These are phyloP conservation scores for Catharus minimus DNA, from an alignment of 2,113 vertebrate species.

Conservation along the genomic window DNA sequence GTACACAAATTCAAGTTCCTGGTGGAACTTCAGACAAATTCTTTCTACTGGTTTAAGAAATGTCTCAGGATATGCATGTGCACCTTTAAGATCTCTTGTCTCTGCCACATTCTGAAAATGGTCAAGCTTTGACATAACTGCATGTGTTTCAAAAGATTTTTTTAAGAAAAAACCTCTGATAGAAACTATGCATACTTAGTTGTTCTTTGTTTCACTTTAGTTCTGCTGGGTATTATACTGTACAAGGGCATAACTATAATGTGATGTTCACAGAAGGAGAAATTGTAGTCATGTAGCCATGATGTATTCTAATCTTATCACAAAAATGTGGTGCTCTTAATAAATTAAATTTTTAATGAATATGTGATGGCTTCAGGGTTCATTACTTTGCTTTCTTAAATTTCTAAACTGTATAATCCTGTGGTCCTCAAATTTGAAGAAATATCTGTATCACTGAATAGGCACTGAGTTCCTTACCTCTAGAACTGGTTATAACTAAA, in stretches of 20 bases:
- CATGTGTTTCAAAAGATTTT: background rate
- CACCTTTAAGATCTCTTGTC: background rate
- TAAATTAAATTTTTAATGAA: background rate
- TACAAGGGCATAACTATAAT: background rate
- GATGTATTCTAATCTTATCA: background rate
- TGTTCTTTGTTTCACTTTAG: background rate
- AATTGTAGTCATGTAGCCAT: background rate
- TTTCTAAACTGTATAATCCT: background rate
- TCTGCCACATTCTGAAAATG: background rate
- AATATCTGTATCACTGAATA: background rate
- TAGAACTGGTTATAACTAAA: background rate
- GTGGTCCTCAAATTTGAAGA: background rate
- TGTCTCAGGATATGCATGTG: background rate
- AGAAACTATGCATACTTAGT: background rate
- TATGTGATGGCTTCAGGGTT: background rate
- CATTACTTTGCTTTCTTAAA: background rate
- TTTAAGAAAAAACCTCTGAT: background rate
- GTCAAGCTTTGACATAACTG: background rate
- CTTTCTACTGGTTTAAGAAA: background rate
- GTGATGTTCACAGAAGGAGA: background rate
- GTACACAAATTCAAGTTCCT: background rate
- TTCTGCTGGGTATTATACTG: background rate
- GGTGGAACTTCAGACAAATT: background rate
- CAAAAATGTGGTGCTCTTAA: background rate
- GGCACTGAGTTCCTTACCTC: background rate